A percentile compares a stretch with the other conserved stretches of the same genome.
phyloP scores from a whole-genome alignment of 2,888 invertebrate species.

The Eueremaeus valkanovi region DNA sequence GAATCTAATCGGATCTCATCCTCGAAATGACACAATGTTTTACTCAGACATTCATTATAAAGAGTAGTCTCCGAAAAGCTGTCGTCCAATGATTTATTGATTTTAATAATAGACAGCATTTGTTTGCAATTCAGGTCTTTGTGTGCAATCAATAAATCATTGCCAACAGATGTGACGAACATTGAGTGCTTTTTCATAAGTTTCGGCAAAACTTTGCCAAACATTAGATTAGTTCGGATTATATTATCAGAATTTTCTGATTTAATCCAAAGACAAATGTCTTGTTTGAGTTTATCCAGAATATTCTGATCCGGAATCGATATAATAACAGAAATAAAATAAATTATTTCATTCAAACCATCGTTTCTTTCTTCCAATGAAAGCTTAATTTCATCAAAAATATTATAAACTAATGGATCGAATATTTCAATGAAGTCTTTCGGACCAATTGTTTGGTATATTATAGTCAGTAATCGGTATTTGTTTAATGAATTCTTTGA shows the following conservation, averaged over 20 bases:
- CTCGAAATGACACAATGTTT: conserved; percentile 22
- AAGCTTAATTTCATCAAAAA: neutral
- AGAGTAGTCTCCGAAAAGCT: neutral
- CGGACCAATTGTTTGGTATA: conserved; percentile 17
- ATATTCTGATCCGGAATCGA: conserved; percentile 11
- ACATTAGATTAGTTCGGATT: neutral
- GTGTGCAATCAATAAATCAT: neutral
- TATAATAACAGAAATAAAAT: conserved; percentile 12
- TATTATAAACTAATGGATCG: neutral
- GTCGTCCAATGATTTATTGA: conserved; percentile 20
- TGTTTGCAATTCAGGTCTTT: conserved; percentile 6
- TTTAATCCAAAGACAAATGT: conserved; percentile 18
- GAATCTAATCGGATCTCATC: conserved; percentile 33
- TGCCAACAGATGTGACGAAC: neutral
- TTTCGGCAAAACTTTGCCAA: conserved; percentile 35
- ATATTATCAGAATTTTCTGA: neutral
- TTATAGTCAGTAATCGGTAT: conserved; percentile 1
- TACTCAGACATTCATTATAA: neutral
- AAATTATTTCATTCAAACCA: conserved; percentile 24
- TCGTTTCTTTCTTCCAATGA: neutral
- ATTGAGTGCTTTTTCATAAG: conserved; percentile 25
- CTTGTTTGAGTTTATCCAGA: neutral
- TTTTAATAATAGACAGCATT: conserved; percentile 10
- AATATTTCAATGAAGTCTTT: conserved; percentile 20
- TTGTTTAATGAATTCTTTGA: conserved; percentile 20